phyloP scores from a whole-genome alignment of 1,140 invertebrate genomes.

The Lepidurus arcticus region DNA sequence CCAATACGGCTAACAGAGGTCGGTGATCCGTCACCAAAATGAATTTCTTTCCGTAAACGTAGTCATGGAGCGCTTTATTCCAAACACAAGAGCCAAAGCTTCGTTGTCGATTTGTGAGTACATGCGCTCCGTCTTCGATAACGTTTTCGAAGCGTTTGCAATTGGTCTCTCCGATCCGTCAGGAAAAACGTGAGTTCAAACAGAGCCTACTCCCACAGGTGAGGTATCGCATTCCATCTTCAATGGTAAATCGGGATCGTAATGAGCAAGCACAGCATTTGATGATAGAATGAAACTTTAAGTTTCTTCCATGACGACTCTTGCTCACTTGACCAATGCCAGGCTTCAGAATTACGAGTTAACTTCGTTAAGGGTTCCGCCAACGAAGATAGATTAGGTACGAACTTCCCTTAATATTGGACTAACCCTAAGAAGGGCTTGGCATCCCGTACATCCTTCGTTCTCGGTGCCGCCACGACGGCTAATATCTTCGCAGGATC shows the following conservation, averaged over 20 bases:
- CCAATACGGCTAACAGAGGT: slow-evolving; percentile 48
- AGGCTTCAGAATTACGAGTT: slow-evolving; percentile 22
- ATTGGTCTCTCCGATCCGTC: slow-evolving; percentile 47
- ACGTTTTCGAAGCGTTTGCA: slow-evolving; percentile 46
- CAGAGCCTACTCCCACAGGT: slow-evolving; percentile 45
- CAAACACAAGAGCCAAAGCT: slow-evolving; percentile 50
- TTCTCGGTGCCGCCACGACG: slow-evolving; percentile 41
- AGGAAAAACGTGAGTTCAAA: slow-evolving; percentile 44
- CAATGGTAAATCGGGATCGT: slow-evolving; percentile 47
- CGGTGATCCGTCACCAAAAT: slow-evolving; percentile 48
- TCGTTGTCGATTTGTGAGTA: slow-evolving; percentile 53
- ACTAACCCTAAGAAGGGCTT: slow-evolving; percentile 43
- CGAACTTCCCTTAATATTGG: slow-evolving; percentile 47
- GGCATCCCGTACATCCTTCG: slow-evolving; percentile 42
- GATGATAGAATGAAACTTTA: slow-evolving; percentile 28
- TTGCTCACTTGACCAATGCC: slow-evolving; percentile 33
- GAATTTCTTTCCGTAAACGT: slow-evolving; percentile 48
- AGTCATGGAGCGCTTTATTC: slow-evolving; percentile 50
- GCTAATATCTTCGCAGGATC: slow-evolving; percentile 43
- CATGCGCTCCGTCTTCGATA: slow-evolving; percentile 46
- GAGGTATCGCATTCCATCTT: slow-evolving; percentile 47
- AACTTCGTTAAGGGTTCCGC: slow-evolving; percentile 44
- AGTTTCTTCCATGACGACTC: slow-evolving; percentile 36
- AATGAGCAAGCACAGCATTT: slow-evolving; percentile 42
- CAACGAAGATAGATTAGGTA: slow-evolving; percentile 43